Base-by-base conservation (phyloP, 2,113 vertebrate species). In the Rostratula benghalensis region DNA sequence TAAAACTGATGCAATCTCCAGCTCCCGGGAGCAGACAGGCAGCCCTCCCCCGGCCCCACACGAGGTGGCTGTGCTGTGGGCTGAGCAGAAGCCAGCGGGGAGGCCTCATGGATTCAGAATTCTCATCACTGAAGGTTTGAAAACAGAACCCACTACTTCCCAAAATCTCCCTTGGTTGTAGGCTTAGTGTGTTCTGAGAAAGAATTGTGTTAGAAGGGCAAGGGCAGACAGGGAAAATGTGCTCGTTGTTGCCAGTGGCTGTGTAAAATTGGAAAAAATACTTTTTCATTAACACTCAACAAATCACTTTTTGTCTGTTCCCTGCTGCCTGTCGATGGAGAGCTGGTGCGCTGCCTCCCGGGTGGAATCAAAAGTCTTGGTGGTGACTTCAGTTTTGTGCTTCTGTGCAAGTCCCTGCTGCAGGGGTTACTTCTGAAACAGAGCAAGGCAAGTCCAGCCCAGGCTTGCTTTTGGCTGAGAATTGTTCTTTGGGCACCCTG, bases 251-350 rank as follows among this genome's bases (percentile, higher is more conserved):
- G 80, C 68, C 33, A 35, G 54, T 39, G 16, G n/a, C 60, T 63
- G 41, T 83, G 63, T 6, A 11, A 11, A 64, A 30, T 0, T 48
- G 22, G 9, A 15, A 4, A 30, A 16, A 24, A 4, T 23, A 0
- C 9, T 11, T 41, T 22, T 39, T 64, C 7, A 16, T 45, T 13
- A 35, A 25, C 2, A 11, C 3, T 67, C 39, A 16, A 3, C 3
- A 41, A 10, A 6, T 64, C 37, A 1, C 31, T 31, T 30, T 43
- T 23, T 28, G 28, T 23, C 2, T 17, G 46, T 33, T 41, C 17
- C 24, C 61, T 0, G 1, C 19, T 43, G 9, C 19, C 3, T 2
- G 0, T 11, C 22, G 13, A 21, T 33, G 41, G 19, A 13, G 31
- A 63, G 37, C 56, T 86, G 88, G 13, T 22, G 22, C 0, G 2